Evolutionary conservation across 2,888 invertebrate genomes (phyloP).

Genomic region (Drosophila tripunctata): DNA sequence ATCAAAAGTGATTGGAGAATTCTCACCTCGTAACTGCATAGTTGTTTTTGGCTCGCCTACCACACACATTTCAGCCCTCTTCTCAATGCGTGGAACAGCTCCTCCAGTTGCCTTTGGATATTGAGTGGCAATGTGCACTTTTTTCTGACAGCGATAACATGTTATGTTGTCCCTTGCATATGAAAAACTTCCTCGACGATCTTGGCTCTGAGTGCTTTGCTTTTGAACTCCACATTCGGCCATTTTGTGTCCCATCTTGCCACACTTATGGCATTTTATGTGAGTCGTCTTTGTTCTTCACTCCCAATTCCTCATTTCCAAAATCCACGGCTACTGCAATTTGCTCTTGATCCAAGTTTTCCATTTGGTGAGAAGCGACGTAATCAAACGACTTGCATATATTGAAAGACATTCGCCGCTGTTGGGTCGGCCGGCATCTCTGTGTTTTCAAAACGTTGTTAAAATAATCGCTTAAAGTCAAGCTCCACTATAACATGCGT

Average conservation of each 20-base stretch:
- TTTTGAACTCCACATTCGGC: not conserved
- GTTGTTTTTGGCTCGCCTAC: not conserved
- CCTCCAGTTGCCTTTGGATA: not conserved
- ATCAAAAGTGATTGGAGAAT: not conserved
- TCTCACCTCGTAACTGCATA: not conserved
- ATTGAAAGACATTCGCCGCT: too few relatives aligned
- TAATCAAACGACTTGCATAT: too few relatives aligned
- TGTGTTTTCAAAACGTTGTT: too few relatives aligned
- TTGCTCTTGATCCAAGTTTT: too few relatives aligned
- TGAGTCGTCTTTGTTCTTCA: too few relatives aligned
- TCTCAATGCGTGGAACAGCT: not conserved
- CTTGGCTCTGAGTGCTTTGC: not conserved
- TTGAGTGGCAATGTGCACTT: not conserved
- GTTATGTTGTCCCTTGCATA: not conserved
- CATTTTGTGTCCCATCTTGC: not conserved
- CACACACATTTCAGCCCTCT: not conserved
- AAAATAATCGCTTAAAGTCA: too few relatives aligned
- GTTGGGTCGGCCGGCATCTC: too few relatives aligned
- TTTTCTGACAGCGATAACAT: not conserved
- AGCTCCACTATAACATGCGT: too few relatives aligned
- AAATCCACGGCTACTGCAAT: too few relatives aligned
- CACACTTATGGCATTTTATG: not conserved
- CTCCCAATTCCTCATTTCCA: too few relatives aligned
- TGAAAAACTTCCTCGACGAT: not conserved
- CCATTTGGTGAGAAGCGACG: too few relatives aligned